These are phyloP conservation scores for Leucophenga montana DNA, from an alignment of 2,888 invertebrate genomes.

Conservation along the genomic window DNA sequence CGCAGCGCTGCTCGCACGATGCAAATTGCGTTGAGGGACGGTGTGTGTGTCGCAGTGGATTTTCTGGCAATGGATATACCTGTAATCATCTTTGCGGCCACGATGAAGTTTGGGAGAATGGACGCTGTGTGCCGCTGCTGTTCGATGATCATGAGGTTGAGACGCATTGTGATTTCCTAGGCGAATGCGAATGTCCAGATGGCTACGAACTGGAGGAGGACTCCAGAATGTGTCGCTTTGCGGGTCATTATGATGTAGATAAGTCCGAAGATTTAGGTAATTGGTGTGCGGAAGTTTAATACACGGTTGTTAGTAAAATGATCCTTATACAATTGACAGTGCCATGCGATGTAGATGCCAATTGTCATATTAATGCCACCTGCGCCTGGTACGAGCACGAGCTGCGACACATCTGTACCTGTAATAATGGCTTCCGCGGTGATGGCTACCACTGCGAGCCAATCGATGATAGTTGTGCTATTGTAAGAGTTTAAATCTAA, in stretches of 20 bases:
- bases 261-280: constrained; percentile 58
- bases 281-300: neutral
- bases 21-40: constrained; percentile 87
- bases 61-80: constrained; percentile 80
- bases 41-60: constrained; percentile 81
- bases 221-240: constrained; percentile 54
- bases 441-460: constrained; percentile 85
- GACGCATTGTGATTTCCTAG: constrained; percentile 69
- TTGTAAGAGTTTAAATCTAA: constrained; percentile 58
- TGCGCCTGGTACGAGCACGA: constrained; percentile 79
- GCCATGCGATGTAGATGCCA: constrained; percentile 82
- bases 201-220: constrained; percentile 74
- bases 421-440: constrained; percentile 88
- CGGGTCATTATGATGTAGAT: constrained; percentile 49
- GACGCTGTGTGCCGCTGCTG: constrained; percentile 61
- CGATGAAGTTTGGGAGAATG: constrained; percentile 68
- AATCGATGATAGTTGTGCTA: constrained; percentile 76
- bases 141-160: constrained; percentile 63
- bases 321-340: constrained; percentile 73
- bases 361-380: constrained; percentile 87
- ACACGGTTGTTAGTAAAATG: neutral
- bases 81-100: constrained; percentile 64
- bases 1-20: constrained; percentile 75
- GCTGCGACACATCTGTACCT: constrained; percentile 80
- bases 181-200: constrained; percentile 74